phyloP scores from a whole-genome alignment of 1,140 invertebrate genomes.

The Drosophila simulans region DNA sequence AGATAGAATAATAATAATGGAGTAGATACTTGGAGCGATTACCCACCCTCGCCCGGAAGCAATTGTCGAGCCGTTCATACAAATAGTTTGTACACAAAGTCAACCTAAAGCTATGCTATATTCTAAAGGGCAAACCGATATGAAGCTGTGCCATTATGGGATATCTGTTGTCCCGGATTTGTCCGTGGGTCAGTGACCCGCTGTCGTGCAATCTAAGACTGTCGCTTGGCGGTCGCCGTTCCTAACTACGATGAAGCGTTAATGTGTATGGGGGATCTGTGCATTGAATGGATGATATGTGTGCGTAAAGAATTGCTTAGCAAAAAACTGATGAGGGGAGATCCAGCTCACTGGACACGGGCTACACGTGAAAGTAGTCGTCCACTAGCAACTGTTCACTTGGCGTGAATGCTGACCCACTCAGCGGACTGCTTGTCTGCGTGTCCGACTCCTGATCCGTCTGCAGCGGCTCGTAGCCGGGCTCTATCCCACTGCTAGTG shows the following conservation, averaged over 20 bases:
- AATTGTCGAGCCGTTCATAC: conserved; percentile 61
- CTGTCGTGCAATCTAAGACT: conserved; percentile 33
- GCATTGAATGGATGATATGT: conserved; percentile 62
- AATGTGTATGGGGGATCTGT: conserved; percentile 35
- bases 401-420: conserved; percentile 51
- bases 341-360: conserved; percentile 60
- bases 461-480: conserved; percentile 73
- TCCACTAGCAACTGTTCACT: conserved; percentile 69
- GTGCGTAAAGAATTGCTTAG: conserved; percentile 68
- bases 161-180: conserved; percentile 6
- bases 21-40: conserved; percentile 28
- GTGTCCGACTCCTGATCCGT: conserved; percentile 72
- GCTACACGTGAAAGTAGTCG: conserved; percentile 81
- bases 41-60: conserved; percentile 36
- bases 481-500: conserved; percentile 42
- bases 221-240: conserved; percentile 46
- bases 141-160: conserved; percentile 46
- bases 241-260: conserved; percentile 35
- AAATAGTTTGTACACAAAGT: conserved; percentile 79
- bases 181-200: conserved; percentile 46
- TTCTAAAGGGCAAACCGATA: conserved; percentile 67
- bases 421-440: conserved; percentile 73
- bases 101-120: conserved; percentile 58
- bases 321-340: conserved; percentile 62
- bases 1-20: conserved; percentile 48